phyloP scores from a whole-genome alignment of 2,888 invertebrate species.

The Cephus spinipes region DNA sequence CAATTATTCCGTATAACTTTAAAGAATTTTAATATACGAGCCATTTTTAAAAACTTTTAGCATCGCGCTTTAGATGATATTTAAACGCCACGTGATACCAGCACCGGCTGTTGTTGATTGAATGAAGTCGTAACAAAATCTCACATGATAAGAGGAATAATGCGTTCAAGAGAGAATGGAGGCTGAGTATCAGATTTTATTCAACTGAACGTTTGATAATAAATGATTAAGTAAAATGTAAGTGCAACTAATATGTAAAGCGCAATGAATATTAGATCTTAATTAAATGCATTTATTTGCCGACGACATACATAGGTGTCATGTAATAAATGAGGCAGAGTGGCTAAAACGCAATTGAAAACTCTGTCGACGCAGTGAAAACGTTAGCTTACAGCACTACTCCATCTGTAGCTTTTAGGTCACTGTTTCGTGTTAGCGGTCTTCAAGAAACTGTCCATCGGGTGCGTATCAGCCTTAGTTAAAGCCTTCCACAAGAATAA shows the following conservation, averaged over 20 bases:
- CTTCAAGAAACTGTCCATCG: not conserved
- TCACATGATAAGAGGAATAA: not conserved
- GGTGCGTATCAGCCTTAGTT: not conserved
- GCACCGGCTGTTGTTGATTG: not conserved
- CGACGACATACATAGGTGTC: not conserved
- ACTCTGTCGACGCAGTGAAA: not conserved
- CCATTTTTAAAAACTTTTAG: constrained; percentile 54
- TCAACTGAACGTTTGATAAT: not conserved
- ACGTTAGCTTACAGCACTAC: not conserved
- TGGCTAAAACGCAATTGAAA: not conserved
- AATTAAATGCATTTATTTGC: not conserved
- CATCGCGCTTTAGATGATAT: not conserved
- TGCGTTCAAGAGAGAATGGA: not conserved
- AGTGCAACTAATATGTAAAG: not conserved
- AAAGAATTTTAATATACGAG: constrained; percentile 73
- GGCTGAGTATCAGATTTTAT: not conserved
- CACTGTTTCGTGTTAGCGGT: not conserved
- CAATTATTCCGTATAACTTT: constrained; percentile 84
- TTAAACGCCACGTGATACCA: constrained; percentile 9
- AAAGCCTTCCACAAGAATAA: not conserved
- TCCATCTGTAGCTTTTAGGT: not conserved
- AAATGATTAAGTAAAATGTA: not conserved
- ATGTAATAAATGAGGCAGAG: not conserved
- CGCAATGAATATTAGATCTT: not conserved
- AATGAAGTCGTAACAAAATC: not conserved